These are phyloP conservation scores for Acromyrmex heyeri DNA, from an alignment of 1,140 invertebrate species.

Conservation along the genomic window DNA sequence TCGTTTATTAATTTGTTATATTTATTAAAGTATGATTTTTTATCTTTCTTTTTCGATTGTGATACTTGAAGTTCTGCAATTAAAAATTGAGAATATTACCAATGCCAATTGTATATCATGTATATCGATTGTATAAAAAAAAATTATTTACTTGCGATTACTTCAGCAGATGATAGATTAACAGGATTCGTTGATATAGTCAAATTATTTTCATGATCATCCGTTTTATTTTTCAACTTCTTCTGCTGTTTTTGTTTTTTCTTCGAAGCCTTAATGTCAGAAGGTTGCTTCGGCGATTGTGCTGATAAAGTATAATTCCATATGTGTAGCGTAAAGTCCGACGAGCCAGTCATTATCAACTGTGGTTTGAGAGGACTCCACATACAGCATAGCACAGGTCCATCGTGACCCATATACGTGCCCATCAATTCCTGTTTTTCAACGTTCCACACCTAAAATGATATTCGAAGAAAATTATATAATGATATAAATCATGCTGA, in stretches of 20 bases:
- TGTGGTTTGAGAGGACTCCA: constrained; percentile 90
- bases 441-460: constrained; percentile 91
- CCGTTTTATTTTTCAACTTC: constrained; percentile 65
- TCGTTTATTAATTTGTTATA: constrained; percentile 70
- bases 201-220: constrained; percentile 17
- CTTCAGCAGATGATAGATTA: neutral
- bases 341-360: constrained; percentile 88
- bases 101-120: neutral
- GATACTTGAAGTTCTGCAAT: constrained; percentile 53
- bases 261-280: constrained; percentile 46
- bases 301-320: constrained; percentile 85
- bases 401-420: constrained; percentile 87
- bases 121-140: neutral
- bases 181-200: neutral
- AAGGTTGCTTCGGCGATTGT: constrained; percentile 72
- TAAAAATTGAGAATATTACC: neutral
- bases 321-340: constrained; percentile 88
- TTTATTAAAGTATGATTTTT: constrained; percentile 73
- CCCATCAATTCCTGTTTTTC: constrained; percentile 87
- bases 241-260: constrained; percentile 64
- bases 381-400: constrained; percentile 87
- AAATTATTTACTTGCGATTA: constrained; percentile 16
- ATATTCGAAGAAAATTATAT: constrained; percentile 47
- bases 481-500: neutral
- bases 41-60: constrained; percentile 54